These are phyloP conservation scores for Xiphias gladius DNA, from an alignment of 2,113 vertebrate species.

Conservation along the genomic window DNA sequence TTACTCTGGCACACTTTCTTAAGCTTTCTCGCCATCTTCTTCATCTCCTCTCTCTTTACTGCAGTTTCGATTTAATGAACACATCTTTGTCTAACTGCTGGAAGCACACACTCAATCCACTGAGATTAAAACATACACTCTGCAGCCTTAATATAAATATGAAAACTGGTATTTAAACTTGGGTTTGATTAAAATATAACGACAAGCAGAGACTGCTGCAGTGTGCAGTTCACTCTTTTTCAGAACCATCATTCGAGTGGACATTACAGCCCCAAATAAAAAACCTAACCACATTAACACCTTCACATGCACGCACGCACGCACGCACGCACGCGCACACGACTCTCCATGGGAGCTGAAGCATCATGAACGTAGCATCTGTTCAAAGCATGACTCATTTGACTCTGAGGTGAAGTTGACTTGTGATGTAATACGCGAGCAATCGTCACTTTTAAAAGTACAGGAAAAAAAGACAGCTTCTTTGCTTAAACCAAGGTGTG, in stretches of 20 bases:
- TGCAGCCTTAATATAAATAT: not conserved
- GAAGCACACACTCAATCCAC: not conserved
- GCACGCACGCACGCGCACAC: not conserved
- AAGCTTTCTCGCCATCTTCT: not conserved
- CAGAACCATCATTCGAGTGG: not conserved
- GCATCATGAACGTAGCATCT: slow-evolving; percentile 39
- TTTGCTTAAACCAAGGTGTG: not conserved
- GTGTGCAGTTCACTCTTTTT: not conserved
- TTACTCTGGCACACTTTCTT: slow-evolving; percentile 30
- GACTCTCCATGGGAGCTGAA: too few relatives aligned
- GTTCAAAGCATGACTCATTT: slow-evolving; percentile 52
- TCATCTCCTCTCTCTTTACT: slow-evolving; percentile 17
- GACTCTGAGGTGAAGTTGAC: slow-evolving; percentile 48
- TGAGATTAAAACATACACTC: slow-evolving; percentile 22
- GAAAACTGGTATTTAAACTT: not conserved
- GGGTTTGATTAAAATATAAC: not conserved
- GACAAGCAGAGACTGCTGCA: not conserved
- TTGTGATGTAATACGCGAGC: slow-evolving; percentile 8
- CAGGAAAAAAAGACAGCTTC: not conserved
- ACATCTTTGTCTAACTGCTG: slow-evolving; percentile 10
- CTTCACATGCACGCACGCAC: not conserved
- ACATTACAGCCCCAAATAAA: not conserved
- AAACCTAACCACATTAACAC: not conserved
- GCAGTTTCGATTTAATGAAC: slow-evolving; percentile 47
- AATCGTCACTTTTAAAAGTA: slow-evolving; percentile 7